phyloP scores from a whole-genome alignment of 1,140 invertebrate species.

The Diabrotica undecimpunctata region DNA sequence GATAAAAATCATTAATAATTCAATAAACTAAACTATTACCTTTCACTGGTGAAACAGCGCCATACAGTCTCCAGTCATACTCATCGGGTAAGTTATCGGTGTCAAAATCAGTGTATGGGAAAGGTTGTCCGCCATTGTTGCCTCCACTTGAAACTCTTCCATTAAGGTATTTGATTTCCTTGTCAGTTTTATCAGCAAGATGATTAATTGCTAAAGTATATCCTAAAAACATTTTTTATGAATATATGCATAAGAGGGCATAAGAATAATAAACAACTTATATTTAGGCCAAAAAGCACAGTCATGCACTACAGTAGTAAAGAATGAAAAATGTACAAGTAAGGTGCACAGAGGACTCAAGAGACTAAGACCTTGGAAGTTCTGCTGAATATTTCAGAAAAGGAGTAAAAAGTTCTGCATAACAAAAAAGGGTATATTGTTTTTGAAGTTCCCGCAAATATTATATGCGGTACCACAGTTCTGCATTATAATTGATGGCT shows the following conservation, averaged over 20 bases:
- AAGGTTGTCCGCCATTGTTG: constrained; percentile 72
- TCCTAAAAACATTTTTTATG: constrained; percentile 52
- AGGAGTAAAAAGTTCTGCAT: no score
- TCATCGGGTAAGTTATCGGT: constrained; percentile 58
- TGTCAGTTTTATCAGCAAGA: constrained; percentile 75
- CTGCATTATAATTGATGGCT: no score
- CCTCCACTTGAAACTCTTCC: constrained; percentile 67
- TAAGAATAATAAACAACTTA: no score
- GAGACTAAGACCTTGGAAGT: no score
- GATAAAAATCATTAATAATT: no score
- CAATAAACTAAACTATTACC: constrained; percentile 55
- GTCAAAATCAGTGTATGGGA: constrained; percentile 61
- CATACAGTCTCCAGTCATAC: constrained; percentile 86
- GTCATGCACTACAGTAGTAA: background rate
- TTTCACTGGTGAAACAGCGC: constrained; percentile 92
- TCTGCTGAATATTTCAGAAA: no score
- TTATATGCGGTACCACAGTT: no score
- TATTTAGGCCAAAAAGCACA: no score
- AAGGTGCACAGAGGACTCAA: background rate
- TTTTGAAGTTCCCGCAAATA: no score
- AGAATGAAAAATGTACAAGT: background rate
- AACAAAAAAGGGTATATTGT: no score
- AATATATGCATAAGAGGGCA: constrained; percentile 46
- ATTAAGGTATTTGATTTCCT: constrained; percentile 73
- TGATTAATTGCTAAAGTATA: constrained; percentile 83